Base-by-base conservation (phyloP, 2,797 vertebrate genomes). In the Rhynchonycteris naso region DNA sequence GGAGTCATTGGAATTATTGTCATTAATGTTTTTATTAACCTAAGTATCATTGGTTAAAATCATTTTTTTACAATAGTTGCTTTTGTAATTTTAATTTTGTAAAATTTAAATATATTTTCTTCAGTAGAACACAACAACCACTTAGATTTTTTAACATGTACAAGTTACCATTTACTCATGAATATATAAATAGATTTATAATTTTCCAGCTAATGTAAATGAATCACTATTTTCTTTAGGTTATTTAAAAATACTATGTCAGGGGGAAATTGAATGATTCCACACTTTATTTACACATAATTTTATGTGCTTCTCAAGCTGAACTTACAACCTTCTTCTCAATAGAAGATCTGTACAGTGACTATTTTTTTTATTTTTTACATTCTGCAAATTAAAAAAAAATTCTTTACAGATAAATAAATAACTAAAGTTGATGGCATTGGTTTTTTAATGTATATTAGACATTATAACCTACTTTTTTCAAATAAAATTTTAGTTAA, bases 71-170 rank as follows among this genome's bases (percentile, higher is more conserved):
- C 14, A 58, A 68, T 35, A 74, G 18, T 7, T 85, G 5, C 3
- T 56, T 74, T 38, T 91, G n/a, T 22, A n/a, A n/a, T n/a, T n/a
- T n/a, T n/a, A n/a, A n/a, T n/a, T n/a, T n/a, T n/a, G n/a, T n/a
- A n/a, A n/a, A n/a, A n/a, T 33, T 72, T 86, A 93, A 87, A 28
- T 74, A 38, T 24, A 61, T 84, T 71, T 96, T 6, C 18, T 58
- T 83, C 54, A 56, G 6, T 61, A 80, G 11, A 83, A 4, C 30
- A 59, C 12, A 78, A 15, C 1, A 21, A 35, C 12, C 5, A 65
- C 22, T 87, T 61, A 52, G 0, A 50, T 50, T 47, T 80, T 86
- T 63, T 11, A 83, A 95, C 82, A 38, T 80, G 1, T n/a, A 2
- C 16, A 86, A 56, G 13, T 72, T 66, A 54, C 1, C 35, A 35